Percentiles rank a stretch among this genome's conserved stretches.
phyloP scores from a whole-genome alignment of 2,888 invertebrate species.

The Alsophila aescularia region DNA sequence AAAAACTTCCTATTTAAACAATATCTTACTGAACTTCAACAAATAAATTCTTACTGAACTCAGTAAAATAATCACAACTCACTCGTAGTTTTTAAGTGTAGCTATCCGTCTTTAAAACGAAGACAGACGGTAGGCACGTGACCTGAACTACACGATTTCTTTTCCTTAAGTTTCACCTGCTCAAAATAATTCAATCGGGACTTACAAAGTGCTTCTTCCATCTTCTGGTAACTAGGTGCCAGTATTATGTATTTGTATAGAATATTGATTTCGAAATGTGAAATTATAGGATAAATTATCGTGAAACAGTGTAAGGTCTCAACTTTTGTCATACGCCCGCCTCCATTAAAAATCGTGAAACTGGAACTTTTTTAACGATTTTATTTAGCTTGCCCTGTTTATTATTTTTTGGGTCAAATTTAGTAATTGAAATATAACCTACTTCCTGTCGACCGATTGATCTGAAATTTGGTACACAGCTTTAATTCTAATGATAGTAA shows the following conservation, averaged over 20 bases:
- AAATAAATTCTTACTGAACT: neutral
- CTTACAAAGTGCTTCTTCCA: conserved; percentile 24
- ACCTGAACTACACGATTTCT: conserved; percentile 23
- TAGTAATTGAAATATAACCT: no score
- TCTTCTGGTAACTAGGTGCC: conserved; percentile 21
- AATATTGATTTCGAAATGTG: conserved; percentile 9
- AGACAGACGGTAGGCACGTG: conserved; percentile 30
- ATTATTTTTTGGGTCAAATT: no score
- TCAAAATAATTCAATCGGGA: conserved; percentile 25
- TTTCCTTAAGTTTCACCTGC: conserved; percentile 20
- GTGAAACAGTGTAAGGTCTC: neutral
- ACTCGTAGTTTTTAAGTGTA: conserved; percentile 21
- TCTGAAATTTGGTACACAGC: no score
- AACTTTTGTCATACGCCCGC: no score
- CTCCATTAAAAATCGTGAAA: no score
- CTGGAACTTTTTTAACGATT: no score
- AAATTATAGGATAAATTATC: neutral
- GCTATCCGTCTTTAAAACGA: conserved; percentile 32
- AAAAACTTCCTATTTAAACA: no score
- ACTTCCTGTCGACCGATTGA: no score
- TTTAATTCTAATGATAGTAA: no score
- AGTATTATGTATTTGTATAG: conserved; percentile 2
- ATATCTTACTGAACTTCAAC: neutral
- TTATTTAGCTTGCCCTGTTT: no score
- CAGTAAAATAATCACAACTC: conserved; percentile 5